phyloP scores from a whole-genome alignment of 1,140 invertebrate species.

The Euura saliciscinereae region DNA sequence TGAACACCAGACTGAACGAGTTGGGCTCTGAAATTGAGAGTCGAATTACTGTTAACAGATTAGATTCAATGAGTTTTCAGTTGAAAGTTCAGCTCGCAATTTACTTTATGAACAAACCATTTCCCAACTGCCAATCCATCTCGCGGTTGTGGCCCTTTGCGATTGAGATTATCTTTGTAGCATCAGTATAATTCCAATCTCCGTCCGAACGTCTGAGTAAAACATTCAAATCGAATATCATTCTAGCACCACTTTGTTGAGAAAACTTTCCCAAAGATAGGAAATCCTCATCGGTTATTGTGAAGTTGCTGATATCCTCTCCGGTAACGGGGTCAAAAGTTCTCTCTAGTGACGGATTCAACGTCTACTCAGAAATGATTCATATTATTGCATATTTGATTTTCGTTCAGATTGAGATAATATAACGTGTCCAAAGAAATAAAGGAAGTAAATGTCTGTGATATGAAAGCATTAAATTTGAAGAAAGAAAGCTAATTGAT shows the following conservation, averaged over 20 bases:
- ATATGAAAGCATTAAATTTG: too few relatives aligned
- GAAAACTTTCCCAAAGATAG: conserved; percentile 66
- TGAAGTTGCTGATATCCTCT: conserved; percentile 50
- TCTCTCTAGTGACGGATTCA: conserved; percentile 10
- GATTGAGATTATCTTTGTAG: conserved; percentile 66
- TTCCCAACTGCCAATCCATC: conserved; percentile 76
- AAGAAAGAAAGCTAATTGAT: too few relatives aligned
- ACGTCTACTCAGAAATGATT: not conserved
- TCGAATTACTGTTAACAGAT: too few relatives aligned
- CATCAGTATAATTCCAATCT: conserved; percentile 70
- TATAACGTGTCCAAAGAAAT: too few relatives aligned
- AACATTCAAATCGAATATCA: conserved; percentile 75
- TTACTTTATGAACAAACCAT: conserved; percentile 60
- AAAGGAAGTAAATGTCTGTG: too few relatives aligned
- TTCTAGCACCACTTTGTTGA: conserved; percentile 57
- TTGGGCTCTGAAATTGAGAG: conserved; percentile 65
- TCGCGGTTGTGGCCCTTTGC: conserved; percentile 60
- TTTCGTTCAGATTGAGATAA: too few relatives aligned
- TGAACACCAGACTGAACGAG: conserved; percentile 69
- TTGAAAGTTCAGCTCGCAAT: not conserved
- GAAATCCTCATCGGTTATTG: conserved; percentile 45
- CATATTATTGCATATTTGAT: too few relatives aligned
- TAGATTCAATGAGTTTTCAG: too few relatives aligned
- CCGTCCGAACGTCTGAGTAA: conserved; percentile 64
- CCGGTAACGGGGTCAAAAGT: conserved; percentile 31